Percentiles rank a stretch among this genome's conserved stretches.
Conservation (phyloP, 2,113 vertebrate genomes). For the Cariama cristata region DNA sequence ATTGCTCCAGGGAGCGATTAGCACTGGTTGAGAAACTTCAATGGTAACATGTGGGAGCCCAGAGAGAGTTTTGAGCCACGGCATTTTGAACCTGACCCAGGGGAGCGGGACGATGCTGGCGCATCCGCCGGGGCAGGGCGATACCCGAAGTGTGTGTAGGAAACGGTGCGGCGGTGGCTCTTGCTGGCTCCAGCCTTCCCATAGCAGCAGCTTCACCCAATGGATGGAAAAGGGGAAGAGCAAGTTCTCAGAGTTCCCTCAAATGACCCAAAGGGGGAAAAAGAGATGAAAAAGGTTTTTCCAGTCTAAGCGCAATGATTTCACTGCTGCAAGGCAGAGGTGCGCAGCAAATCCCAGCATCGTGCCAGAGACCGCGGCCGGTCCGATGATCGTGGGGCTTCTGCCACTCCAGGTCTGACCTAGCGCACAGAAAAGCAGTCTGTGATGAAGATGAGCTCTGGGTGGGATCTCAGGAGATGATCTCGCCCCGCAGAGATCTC, state of each 20-base stretch:
- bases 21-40: background rate
- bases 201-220: background rate
- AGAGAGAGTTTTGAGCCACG: background rate
- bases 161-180: background rate
- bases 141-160: background rate
- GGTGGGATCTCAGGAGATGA: background rate
- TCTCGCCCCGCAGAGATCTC: background rate
- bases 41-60: background rate
- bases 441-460: background rate
- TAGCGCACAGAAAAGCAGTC: background rate
- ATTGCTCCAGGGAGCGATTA: background rate
- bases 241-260: background rate
- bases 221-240: background rate
- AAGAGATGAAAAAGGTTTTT: background rate
- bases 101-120: accelerated
- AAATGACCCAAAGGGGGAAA: background rate
- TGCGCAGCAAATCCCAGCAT: background rate
- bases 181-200: background rate
- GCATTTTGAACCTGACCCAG: background rate
- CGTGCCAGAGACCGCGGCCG: accelerated
- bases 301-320: background rate
- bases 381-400: accelerated
- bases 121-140: too few species aligned
- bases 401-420: background rate
- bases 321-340: background rate